Evolutionary conservation across 2,888 invertebrate species (phyloP).

Genomic region (Melanotus villosus): DNA sequence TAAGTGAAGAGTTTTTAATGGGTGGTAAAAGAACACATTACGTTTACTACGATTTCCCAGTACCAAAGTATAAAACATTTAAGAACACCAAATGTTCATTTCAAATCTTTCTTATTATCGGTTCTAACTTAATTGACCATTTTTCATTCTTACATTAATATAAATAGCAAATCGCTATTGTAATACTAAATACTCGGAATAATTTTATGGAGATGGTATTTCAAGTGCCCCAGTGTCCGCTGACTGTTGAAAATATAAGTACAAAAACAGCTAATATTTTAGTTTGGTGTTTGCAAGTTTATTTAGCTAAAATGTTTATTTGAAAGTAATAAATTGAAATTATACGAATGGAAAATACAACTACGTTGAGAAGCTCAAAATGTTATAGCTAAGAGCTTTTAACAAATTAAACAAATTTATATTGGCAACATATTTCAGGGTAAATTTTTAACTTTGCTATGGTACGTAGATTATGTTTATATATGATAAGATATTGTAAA

Average conservation of each 20-base stretch:
- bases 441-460: slow-evolving; percentile 57
- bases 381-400: slow-evolving; percentile 31
- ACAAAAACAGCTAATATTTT: neutral
- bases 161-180: neutral
- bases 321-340: slow-evolving; percentile 16
- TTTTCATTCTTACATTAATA: neutral
- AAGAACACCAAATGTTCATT: too few relatives aligned
- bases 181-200: too few relatives aligned
- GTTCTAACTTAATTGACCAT: too few relatives aligned
- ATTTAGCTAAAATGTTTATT: neutral
- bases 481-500: slow-evolving; percentile 46
- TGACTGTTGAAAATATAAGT: neutral
- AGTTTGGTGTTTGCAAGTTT: neutral
- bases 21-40: slow-evolving; percentile 6
- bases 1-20: slow-evolving; percentile 6
- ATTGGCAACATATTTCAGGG: slow-evolving; percentile 64
- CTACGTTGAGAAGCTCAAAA: slow-evolving; percentile 34
- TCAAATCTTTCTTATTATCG: too few relatives aligned
- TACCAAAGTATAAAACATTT: neutral
- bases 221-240: neutral
- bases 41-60: too few relatives aligned
- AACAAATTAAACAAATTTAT: slow-evolving; percentile 47
- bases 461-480: slow-evolving; percentile 47
- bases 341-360: slow-evolving; percentile 24
- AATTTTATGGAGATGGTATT: neutral